A percentile compares a stretch with the other conserved stretches of the same genome.
These are phyloP conservation scores for Cisticola juncidis DNA, from an alignment of 2,113 vertebrate genomes.

Conservation along the genomic window DNA sequence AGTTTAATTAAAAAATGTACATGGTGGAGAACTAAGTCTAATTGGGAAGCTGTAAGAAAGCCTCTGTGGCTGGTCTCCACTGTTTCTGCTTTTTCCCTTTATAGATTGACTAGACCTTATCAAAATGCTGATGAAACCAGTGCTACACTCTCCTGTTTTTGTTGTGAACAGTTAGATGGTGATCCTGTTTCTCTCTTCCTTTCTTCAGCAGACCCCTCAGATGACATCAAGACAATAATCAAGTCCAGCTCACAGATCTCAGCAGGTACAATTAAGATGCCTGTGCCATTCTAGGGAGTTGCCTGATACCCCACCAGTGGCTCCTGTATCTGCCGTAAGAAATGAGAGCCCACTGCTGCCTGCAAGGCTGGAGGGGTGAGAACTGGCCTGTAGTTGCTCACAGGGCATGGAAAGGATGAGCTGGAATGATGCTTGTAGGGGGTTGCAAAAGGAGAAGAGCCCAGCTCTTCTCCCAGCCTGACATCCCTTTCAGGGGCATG, in stretches of 20 bases:
- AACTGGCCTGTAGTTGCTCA: not conserved
- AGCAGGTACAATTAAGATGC: not conserved
- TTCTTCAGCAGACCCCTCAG: not conserved
- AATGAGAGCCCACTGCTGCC: accelerated
- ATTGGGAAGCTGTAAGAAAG: not conserved
- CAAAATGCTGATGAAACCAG: not conserved
- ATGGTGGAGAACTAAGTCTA: not conserved
- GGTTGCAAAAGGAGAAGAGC: not conserved
- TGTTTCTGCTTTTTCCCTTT: not conserved
- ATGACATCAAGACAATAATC: not conserved
- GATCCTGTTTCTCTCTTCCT: not conserved
- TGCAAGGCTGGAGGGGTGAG: not conserved
- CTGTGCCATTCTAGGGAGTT: not conserved
- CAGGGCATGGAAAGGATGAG: not conserved
- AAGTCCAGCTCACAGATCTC: not conserved
- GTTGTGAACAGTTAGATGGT: not conserved
- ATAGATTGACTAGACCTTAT: not conserved
- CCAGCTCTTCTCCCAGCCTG: not conserved
- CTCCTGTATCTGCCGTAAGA: not conserved
- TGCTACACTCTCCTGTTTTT: not conserved
- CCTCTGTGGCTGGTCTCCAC: not conserved
- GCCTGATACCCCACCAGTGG: not conserved
- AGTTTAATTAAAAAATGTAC: slow-evolving; percentile 55
- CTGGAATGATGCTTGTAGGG: not conserved
- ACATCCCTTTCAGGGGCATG: not conserved